Conservation (phyloP, 2,113 vertebrate species). For the Nycticryphes semicollaris region DNA sequence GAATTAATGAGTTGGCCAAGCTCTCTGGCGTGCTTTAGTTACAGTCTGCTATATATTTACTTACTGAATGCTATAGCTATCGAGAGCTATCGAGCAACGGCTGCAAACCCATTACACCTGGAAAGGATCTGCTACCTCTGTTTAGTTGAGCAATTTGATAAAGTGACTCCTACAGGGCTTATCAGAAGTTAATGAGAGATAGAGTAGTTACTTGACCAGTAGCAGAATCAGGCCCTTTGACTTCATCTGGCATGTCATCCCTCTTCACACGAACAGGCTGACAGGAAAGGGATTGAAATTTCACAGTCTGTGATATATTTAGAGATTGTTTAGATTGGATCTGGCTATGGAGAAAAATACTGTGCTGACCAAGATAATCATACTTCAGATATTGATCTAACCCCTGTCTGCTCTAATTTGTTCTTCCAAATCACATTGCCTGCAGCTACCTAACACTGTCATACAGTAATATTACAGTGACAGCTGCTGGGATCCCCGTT, state of each 20-base stretch:
- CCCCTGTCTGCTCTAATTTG: slow-evolving; percentile 59
- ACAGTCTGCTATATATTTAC: background rate
- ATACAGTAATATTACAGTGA: background rate
- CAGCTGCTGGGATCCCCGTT: background rate
- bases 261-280: slow-evolving; percentile 6
- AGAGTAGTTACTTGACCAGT: background rate
- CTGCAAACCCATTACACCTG: background rate
- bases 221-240: slow-evolving; percentile 8
- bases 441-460: background rate
- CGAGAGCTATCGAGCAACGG: background rate
- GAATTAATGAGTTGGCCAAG: background rate
- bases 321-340: slow-evolving; percentile 46
- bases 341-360: slow-evolving; percentile 23
- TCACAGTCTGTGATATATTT: slow-evolving; percentile 58
- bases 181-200: background rate
- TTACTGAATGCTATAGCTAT: background rate
- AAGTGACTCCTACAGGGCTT: background rate
- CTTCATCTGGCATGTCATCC: background rate
- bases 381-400: slow-evolving; percentile 54
- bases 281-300: slow-evolving; percentile 56
- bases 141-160: background rate
- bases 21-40: background rate
- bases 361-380: slow-evolving; percentile 53
- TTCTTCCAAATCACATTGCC: slow-evolving; percentile 39
- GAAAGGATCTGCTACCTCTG: background rate